Base-by-base conservation (phyloP, 2,797 vertebrate species). In the Cryptoblepharus egeriae region DNA sequence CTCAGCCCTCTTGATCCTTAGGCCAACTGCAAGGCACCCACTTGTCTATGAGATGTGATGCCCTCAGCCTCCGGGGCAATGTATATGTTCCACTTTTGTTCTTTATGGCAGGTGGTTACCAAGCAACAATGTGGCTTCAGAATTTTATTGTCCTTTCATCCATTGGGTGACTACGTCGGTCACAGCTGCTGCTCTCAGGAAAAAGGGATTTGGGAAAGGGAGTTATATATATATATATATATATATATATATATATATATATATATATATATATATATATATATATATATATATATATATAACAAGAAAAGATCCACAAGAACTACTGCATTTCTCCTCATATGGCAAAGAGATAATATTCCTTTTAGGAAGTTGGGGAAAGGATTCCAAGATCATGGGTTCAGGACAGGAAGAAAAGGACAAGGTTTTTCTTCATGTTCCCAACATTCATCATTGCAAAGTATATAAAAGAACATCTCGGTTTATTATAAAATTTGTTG, bases 91-190 rank as follows among this genome's bases (percentile, higher is more conserved):
- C 30, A 69, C 55, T 67, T 57, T 3, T 55, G 13, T 61, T 77
- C 90, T 88, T 70, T 65, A 30, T 61, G 0, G 75, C 89, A 80
- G 86, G 84, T 85, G 77, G 87, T 93, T 86, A 85, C 92, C 90
- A 81, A 84, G 90, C 91, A 93, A 88, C 82, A n/a, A 65, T 13
- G 26, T 72, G 26, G 77, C 77, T 85, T 77, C 85, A 70, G 79
- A 5, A 49, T 70, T 3, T 0, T 22, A 0, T 58, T 24, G 76
- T 83, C 70, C 80, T 86, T 76, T 72, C 77, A 74, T 81, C 82
- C 63, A 1, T 73, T 64, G 78, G 20, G 16, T 45, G 78, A 42
- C 71, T 63, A 82, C 45, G 58, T 65, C 82, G 11, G 3, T 71
- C 85, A 11, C 82, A 73, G 87, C 80, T 88, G 82, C 89, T 92